Evolutionary conservation across 2,113 vertebrate genomes (phyloP), one percentile per base, ranked within the genome.

Genomic region (Alethe diademata): DNA sequence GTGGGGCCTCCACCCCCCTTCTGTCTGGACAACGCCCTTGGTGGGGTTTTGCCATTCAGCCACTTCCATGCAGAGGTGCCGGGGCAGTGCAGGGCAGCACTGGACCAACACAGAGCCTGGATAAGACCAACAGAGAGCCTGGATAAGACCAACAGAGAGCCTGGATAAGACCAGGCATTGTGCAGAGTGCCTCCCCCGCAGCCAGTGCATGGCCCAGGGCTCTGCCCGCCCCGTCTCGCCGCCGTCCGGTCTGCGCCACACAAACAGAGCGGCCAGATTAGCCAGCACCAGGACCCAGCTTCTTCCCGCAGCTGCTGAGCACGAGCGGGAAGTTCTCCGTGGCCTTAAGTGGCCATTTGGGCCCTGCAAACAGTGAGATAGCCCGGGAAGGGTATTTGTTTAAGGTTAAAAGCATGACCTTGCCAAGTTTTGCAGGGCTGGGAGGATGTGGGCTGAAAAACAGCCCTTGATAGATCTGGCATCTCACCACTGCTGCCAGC

Each of bases 21-120:
- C 64, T 40, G 48, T 25, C 24, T 29, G 45, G 58, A 57, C 58
- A 61, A 19, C 7, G 45, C 31, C 42, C 54, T 74, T 54, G 8
- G 31, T 7, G 38, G 36, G 38, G 18, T 28, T 88, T 60, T 82
- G n/a, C 35, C 33, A 1, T 51, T 45, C 19, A 26, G 15, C 22
- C 2, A 2, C 61, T 54, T 80, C 31, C 24, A 17, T n/a, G 53
- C 0, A 0, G 8, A 14, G 33, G 31, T 42, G 51, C 19, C 0
- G 0, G n/a, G 50, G 20, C 62, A 67, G 40, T 0, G 0, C 6
- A 1, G 70, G 73, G 70, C 10, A 13, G 11, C 17, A 4, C 31
- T 3, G 15, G 54, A 11, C 62, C n/a, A 51, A 40, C 20, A 14
- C 17, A 10, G 53, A 79, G 10, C 23, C 45, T 69, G 28, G 66